These are phyloP conservation scores for Troglohyphantes excavatus DNA, from an alignment of 2,888 invertebrate species.

Conservation along the genomic window DNA sequence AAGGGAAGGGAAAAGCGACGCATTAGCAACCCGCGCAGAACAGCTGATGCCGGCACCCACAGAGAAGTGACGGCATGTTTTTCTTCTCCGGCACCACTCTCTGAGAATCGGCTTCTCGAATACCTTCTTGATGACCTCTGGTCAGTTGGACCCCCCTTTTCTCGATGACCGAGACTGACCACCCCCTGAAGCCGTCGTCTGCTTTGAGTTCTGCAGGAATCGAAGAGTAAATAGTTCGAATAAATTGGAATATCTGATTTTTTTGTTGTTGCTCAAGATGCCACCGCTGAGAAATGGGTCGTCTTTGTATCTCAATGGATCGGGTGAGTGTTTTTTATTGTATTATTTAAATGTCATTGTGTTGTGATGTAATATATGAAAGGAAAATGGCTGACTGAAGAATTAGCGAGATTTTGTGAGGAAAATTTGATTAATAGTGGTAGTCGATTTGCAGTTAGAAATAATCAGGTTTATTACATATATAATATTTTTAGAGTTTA, in stretches of 20 bases:
- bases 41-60: slow-evolving; percentile 72
- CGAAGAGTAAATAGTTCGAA: neutral
- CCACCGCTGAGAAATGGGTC: slow-evolving; percentile 75
- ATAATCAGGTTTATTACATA: too few relatives aligned
- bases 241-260: slow-evolving; percentile 13
- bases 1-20: slow-evolving; percentile 37
- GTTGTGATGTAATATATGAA: neutral
- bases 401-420: neutral
- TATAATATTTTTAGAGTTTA: too few relatives aligned
- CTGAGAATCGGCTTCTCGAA: neutral
- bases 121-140: slow-evolving; percentile 15
- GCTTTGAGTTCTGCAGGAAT: neutral
- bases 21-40: slow-evolving; percentile 52
- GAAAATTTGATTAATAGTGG: neutral
- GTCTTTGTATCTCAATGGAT: slow-evolving; percentile 73
- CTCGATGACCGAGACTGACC: neutral
- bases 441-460: neutral
- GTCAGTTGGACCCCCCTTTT: neutral
- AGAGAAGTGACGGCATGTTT: slow-evolving; percentile 7
- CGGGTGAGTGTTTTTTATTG: slow-evolving; percentile 53
- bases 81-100: neutral
- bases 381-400: neutral
- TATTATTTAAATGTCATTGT: neutral
- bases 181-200: neutral
- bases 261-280: slow-evolving; percentile 21